Percentiles rank a stretch among this genome's conserved stretches.
These are phyloP conservation scores for Mimachlamys varia DNA, from an alignment of 2,888 invertebrate genomes.

Conservation along the genomic window DNA sequence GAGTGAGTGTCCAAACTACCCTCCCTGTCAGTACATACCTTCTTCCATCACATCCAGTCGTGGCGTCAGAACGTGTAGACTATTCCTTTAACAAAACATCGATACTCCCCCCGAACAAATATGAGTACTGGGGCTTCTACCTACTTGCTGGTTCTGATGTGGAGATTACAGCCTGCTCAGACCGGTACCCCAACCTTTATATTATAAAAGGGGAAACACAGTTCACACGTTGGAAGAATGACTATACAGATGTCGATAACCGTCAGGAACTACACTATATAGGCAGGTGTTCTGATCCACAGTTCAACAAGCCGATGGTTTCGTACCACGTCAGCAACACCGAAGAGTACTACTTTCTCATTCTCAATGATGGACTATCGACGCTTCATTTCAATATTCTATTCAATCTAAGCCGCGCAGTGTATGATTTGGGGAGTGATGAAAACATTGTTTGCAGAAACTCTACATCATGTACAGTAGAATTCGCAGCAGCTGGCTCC, in stretches of 20 bases:
- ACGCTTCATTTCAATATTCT: not conserved
- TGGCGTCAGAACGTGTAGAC: not conserved
- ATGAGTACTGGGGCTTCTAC: constrained; percentile 7
- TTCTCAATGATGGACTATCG: not conserved
- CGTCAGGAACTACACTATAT: not conserved
- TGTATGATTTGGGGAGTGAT: not conserved
- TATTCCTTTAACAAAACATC: not conserved
- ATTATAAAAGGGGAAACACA: not conserved
- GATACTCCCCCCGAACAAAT: not conserved
- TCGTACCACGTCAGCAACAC: not conserved
- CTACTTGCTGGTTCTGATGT: not conserved
- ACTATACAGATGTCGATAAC: not conserved
- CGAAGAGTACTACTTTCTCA: not conserved
- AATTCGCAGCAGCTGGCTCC: not conserved
- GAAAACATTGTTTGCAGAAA: not conserved
- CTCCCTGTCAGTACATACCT: not conserved
- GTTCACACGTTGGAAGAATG: not conserved
- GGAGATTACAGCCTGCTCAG: not conserved
- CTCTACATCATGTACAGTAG: not conserved
- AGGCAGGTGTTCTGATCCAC: not conserved
- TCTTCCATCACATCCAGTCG: not conserved
- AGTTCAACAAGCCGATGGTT: not conserved
- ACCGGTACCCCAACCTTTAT: not conserved
- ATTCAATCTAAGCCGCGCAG: not conserved
- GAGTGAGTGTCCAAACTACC: not conserved